Evolutionary conservation across 2,113 vertebrate species (phyloP).

Genomic region (Nothocercus julius): DNA sequence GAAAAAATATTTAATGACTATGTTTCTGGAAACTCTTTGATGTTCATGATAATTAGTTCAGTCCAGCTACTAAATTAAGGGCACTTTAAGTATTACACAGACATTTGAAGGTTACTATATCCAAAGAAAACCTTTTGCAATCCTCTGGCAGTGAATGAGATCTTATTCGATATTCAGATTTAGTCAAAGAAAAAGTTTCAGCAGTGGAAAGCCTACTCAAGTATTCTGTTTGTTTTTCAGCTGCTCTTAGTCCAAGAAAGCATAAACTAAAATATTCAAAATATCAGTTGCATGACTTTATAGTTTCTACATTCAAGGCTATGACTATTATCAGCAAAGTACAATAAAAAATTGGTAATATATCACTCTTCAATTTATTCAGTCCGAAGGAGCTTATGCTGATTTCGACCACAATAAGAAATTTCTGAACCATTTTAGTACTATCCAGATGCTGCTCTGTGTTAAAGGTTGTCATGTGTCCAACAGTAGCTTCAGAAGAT

Average conservation of each 20-base stretch:
- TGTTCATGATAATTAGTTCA: slow-evolving; percentile 83
- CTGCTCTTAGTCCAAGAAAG: neutral
- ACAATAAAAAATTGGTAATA: neutral
- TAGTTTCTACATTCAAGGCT: neutral
- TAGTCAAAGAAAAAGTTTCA: neutral
- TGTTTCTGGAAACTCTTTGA: slow-evolving; percentile 80
- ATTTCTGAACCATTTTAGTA: neutral
- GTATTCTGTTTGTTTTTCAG: neutral
- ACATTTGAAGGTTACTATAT: slow-evolving; percentile 58
- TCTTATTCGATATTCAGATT: neutral
- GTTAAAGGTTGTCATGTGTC: neutral
- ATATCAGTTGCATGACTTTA: neutral
- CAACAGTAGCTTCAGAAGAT: neutral
- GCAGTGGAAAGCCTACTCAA: neutral
- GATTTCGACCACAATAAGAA: neutral
- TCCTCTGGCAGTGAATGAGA: neutral
- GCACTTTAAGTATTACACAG: slow-evolving; percentile 36
- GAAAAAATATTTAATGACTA: slow-evolving; percentile 69
- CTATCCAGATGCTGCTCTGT: neutral
- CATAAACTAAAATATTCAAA: neutral
- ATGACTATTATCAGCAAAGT: neutral
- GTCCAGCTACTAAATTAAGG: slow-evolving; percentile 55
- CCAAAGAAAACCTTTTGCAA: slow-evolving; percentile 36
- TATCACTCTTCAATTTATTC: neutral
- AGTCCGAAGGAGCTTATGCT: neutral